Conservation (phyloP, 2,113 vertebrate species). For the Chroicocephalus ridibundus region DNA sequence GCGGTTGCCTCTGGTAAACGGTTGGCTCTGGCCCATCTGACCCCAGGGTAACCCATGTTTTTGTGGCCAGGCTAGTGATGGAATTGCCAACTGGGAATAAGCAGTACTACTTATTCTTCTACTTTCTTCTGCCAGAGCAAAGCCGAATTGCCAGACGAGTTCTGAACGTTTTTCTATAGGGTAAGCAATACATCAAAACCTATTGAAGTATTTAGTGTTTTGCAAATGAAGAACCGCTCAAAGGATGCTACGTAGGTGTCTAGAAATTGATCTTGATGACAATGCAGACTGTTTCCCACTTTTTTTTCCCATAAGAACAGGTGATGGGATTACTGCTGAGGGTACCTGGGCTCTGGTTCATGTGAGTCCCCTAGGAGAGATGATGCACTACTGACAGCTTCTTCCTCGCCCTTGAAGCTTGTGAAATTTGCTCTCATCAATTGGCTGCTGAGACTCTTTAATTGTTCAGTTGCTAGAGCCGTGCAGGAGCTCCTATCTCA, state of each 20-base stretch:
- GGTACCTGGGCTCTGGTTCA: neutral
- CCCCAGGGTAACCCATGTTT: neutral
- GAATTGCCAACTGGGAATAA: neutral
- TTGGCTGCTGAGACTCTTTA: neutral
- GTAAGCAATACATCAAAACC: neutral
- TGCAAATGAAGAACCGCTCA: neutral
- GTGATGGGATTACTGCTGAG: neutral
- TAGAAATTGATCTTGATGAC: neutral
- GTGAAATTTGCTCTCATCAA: neutral
- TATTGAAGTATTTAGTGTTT: neutral
- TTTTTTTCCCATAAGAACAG: neutral
- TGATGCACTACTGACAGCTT: neutral
- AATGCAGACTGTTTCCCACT: neutral
- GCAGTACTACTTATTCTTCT: neutral
- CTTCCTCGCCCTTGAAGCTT: neutral
- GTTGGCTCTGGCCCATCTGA: neutral
- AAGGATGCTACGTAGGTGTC: neutral
- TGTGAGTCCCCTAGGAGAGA: neutral
- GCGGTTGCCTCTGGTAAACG: neutral
- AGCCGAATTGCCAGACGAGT: neutral
- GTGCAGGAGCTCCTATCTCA: neutral
- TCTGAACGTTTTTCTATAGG: neutral
- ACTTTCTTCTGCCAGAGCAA: neutral
- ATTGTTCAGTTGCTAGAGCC: neutral
- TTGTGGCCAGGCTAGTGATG: neutral